Conservation (phyloP, 2,888 invertebrate species). For the Anthophora plumipes region DNA sequence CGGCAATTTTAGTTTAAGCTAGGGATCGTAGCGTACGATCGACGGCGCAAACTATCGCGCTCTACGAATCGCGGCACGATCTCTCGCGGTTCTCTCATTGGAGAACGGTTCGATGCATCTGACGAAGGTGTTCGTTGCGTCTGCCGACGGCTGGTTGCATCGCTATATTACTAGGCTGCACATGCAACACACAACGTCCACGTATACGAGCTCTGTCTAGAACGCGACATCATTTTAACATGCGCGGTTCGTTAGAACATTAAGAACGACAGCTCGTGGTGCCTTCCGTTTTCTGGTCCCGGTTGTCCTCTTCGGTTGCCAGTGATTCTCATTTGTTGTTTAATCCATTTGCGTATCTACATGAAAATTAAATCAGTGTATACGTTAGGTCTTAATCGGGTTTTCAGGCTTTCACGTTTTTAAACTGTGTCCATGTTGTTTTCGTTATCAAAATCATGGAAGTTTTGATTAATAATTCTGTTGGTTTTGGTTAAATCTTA, state of each 20-base stretch:
- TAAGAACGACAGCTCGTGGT: slow-evolving; percentile 47
- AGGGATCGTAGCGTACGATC: slow-evolving; percentile 54
- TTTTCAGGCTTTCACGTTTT: no score
- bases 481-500: no score
- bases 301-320: slow-evolving; percentile 14
- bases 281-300: slow-evolving; percentile 28
- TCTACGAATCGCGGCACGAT: slow-evolving; percentile 35
- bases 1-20: slow-evolving; percentile 59
- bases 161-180: slow-evolving; percentile 36
- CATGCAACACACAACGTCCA: slow-evolving; percentile 26
- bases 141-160: slow-evolving; percentile 40
- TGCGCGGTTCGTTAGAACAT: slow-evolving; percentile 61
- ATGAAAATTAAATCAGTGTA: no score
- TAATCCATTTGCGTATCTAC: no score
- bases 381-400: no score
- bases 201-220: slow-evolving; percentile 24
- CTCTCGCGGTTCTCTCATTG: slow-evolving; percentile 37
- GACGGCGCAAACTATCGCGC: slow-evolving; percentile 54
- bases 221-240: slow-evolving; percentile 59
- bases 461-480: no score
- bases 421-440: no score
- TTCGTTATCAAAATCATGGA: no score
- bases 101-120: slow-evolving; percentile 56
- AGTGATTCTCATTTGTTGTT: slow-evolving; percentile 47
- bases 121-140: slow-evolving; percentile 48